Percentiles rank a stretch among this genome's conserved stretches.
Conservation (phyloP, 2,113 vertebrate species). For the Stigmatopora argus region DNA sequence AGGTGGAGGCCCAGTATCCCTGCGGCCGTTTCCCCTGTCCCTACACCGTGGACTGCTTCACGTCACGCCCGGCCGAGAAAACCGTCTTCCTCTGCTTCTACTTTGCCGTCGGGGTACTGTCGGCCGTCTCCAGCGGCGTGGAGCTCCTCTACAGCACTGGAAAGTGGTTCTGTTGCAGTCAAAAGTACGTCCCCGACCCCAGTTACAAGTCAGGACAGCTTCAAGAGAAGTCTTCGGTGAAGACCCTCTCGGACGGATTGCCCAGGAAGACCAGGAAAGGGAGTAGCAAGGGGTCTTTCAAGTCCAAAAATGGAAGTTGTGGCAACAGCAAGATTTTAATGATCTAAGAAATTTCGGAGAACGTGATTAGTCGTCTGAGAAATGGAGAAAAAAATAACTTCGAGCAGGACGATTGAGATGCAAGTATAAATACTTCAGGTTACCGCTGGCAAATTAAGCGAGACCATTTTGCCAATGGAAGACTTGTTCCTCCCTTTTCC, state of each 20-base stretch:
- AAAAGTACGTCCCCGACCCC: accelerated
- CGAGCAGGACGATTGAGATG: too few species aligned
- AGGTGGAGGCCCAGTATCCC: constrained; percentile 77
- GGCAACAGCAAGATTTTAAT: constrained; percentile 10
- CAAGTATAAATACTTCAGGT: too few species aligned
- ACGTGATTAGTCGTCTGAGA: too few species aligned
- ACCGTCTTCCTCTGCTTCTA: constrained; percentile 89
- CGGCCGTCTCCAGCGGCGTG: constrained; percentile 73
- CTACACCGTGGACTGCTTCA: constrained; percentile 87
- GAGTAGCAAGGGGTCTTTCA: constrained; percentile 17
- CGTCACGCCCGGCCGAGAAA: constrained; percentile 87
- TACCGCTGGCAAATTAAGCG: too few species aligned
- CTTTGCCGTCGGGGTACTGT: constrained; percentile 79
- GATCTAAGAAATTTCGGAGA: constrained; percentile 32
- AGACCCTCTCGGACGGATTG: accelerated
- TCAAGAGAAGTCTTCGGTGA: not conserved
- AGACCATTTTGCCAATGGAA: too few species aligned
- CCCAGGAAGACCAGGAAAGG: constrained; percentile 17
- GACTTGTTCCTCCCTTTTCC: too few species aligned
- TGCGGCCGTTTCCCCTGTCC: constrained; percentile 82
- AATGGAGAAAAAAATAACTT: not conserved
- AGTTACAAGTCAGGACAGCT: constrained; percentile 3
- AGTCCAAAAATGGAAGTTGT: constrained; percentile 14
- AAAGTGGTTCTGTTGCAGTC: constrained; percentile 62
- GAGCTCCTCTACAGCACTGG: constrained; percentile 76